These are phyloP conservation scores for Delia radicum DNA, from an alignment of 1,140 invertebrate species.

Conservation along the genomic window DNA sequence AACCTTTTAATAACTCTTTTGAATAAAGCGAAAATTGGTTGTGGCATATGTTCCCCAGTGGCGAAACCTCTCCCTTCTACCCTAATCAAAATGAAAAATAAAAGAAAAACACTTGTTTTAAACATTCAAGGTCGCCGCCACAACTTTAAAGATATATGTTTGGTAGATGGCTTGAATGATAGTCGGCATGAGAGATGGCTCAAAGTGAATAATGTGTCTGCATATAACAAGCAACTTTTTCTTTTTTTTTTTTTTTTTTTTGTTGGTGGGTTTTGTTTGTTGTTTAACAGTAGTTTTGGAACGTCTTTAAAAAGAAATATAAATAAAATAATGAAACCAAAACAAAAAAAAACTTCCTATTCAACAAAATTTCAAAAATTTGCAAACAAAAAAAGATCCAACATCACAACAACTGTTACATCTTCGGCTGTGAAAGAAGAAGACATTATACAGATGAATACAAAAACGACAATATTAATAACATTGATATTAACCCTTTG, in stretches of 20 bases:
- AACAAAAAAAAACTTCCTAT: not conserved
- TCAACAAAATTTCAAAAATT: not conserved
- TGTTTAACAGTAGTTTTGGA: not conserved
- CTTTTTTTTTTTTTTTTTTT: not conserved
- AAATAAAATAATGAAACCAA: not conserved
- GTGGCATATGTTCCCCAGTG: too few relatives aligned
- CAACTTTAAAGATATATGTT: not conserved
- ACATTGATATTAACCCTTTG: too few relatives aligned
- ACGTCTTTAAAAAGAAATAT: too few relatives aligned
- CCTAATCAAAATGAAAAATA: not conserved
- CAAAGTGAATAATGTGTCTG: not conserved
- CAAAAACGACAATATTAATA: not conserved
- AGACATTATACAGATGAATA: not conserved
- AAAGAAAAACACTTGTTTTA: not conserved
- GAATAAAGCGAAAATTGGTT: too few relatives aligned
- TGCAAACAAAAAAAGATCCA: not conserved
- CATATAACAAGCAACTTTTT: not conserved
- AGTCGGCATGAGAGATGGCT: too few relatives aligned
- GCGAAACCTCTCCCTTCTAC: too few relatives aligned
- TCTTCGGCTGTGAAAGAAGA: not conserved
- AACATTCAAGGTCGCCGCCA: not conserved
- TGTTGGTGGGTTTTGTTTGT: not conserved
- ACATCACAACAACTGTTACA: not conserved
- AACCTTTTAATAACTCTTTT: too few relatives aligned
- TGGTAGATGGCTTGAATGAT: not conserved